Conservation (phyloP, 2,797 vertebrate species). For the Smutsia temminckii region DNA sequence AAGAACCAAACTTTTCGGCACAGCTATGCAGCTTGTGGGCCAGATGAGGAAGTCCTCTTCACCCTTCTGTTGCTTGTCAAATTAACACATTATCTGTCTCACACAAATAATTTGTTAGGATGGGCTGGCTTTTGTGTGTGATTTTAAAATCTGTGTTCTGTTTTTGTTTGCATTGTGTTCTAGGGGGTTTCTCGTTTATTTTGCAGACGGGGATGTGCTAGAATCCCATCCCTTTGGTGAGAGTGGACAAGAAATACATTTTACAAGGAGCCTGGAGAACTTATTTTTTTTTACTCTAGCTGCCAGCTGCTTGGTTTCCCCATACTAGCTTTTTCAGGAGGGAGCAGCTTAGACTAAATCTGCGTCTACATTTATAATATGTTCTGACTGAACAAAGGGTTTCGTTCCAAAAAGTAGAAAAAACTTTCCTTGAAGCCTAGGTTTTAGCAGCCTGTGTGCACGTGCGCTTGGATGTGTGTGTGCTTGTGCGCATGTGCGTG, state of each 20-base stretch:
- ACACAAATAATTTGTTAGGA: constrained; percentile 82
- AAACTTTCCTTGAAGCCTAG: constrained; percentile 85
- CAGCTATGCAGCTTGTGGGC: constrained; percentile 87
- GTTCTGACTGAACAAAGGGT: constrained; percentile 83
- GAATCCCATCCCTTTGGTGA: constrained; percentile 79
- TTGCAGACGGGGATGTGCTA: constrained; percentile 70
- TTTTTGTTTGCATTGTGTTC: constrained; percentile 76
- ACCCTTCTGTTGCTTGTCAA: constrained; percentile 83
- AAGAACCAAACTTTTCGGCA: constrained; percentile 88
- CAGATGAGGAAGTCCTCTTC: constrained; percentile 84
- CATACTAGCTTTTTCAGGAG: constrained; percentile 80
- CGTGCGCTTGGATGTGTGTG: neutral
- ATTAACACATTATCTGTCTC: constrained; percentile 83
- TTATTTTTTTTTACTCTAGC: constrained; percentile 67
- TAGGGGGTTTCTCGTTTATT: constrained; percentile 41
- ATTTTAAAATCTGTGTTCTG: constrained; percentile 67
- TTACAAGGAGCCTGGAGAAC: constrained; percentile 83
- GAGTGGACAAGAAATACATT: constrained; percentile 80
- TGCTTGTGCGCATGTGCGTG: neutral
- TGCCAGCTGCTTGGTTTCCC: constrained; percentile 82
- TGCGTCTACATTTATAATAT: constrained; percentile 79
- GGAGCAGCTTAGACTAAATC: constrained; percentile 80
- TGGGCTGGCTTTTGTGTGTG: constrained; percentile 81
- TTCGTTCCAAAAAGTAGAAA: constrained; percentile 85
- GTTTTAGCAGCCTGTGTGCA: constrained; percentile 84